A percentile compares a stretch with the other conserved stretches of the same genome.
Evolutionary conservation across 1,140 invertebrate genomes (phyloP).

Genomic region (Holcopasites calliopsidis): DNA sequence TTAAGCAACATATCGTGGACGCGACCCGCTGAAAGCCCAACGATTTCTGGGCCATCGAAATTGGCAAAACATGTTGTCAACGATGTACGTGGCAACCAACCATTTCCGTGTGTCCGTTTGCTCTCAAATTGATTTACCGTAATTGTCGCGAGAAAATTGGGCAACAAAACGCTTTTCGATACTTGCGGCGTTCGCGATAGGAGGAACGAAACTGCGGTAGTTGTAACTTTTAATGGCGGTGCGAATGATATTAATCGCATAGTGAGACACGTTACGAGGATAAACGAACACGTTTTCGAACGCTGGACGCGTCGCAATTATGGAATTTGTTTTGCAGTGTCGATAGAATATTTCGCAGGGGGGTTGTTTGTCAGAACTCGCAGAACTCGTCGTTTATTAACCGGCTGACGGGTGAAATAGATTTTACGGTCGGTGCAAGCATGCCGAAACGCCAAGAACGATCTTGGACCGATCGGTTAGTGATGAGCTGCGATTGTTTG

Average conservation of each 20-base stretch:
- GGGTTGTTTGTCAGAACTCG: too few species aligned
- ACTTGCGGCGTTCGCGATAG: background rate
- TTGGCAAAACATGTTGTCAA: background rate
- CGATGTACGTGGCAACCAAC: background rate
- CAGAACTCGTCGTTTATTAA: constrained; percentile 8
- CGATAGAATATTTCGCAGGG: too few species aligned
- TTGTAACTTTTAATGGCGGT: background rate
- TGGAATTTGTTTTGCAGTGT: background rate
- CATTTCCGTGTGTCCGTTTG: background rate
- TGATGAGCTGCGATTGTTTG: background rate
- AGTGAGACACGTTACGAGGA: background rate
- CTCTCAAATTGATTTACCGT: background rate
- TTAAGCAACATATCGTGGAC: constrained; percentile 56
- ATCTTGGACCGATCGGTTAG: constrained; percentile 9
- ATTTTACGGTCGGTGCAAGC: background rate
- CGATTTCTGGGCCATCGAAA: constrained; percentile 13
- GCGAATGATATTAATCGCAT: too few species aligned
- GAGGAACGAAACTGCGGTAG: too few species aligned
- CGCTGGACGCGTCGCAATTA: background rate
- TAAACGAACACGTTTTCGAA: background rate
- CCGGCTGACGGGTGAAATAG: background rate
- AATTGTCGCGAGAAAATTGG: constrained; percentile 4
- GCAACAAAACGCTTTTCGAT: background rate
- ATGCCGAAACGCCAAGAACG: background rate
- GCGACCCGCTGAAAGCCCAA: background rate